Base-by-base conservation (phyloP, 2,797 vertebrate species). In the Luscinia luscinia region DNA sequence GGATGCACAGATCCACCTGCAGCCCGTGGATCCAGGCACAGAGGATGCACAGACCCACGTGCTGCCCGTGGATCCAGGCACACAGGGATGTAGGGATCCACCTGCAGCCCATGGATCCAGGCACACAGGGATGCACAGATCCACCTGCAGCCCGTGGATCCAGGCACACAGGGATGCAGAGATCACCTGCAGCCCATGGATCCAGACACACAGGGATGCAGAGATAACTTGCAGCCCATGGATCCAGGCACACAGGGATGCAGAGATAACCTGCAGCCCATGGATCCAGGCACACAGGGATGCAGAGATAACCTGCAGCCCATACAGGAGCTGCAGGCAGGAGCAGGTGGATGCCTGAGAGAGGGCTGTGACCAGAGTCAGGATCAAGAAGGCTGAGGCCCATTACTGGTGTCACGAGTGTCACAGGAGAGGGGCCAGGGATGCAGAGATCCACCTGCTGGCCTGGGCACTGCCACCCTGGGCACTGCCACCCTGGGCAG, bases 381-480 rank as follows among this genome's bases (percentile, higher is more conserved):
- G 36, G 20, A 17, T 17, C 32, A 48, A 16, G 22, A 41, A 27
- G 19, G 43, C 27, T 3, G 6, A 49, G 32, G 4, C 27, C n/a
- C 8, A 9, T 18, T 10, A 40, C 5, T 7, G 27, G 30, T 18
- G 8, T 0, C 70, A 9, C 21, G 8, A 17, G 16, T 4, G 10
- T 6, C 48, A 7, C 32, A 3, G 12, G 1, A 13, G 54, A 14
- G 8, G 6, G 6, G 4, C 0, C 6, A 34, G 34, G 34, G 34
- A 34, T 34, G 34, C 34, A 34, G 34, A 34, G 34, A 34, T 34
- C 34, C 34, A 34, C 34, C 34, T 34, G 38, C 38, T 38, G 38
- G 38, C 23, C 46, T 24, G 23, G 12, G 46, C 24, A 8, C 26
- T 15, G 48, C 48, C 7, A 13, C 5, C 48, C 14, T 27, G 49